Conservation (phyloP, 1,140 invertebrate genomes). For the Drosophila bocki region DNA sequence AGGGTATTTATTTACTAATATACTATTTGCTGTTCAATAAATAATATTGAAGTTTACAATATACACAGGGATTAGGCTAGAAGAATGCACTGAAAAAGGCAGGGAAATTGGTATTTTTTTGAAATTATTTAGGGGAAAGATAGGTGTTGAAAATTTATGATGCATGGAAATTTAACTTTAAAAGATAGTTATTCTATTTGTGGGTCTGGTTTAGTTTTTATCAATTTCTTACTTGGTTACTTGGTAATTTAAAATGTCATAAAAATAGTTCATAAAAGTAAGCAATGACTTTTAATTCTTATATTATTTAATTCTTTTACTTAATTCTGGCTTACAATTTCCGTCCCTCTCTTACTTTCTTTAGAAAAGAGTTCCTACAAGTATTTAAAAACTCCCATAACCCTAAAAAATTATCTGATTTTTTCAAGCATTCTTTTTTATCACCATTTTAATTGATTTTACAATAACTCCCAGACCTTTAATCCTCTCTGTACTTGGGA, state of each 20-base stretch:
- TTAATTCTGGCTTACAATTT: not conserved
- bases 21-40: not conserved
- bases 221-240: too few species aligned
- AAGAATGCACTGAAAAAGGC: not conserved
- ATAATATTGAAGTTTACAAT: not conserved
- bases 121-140: not conserved
- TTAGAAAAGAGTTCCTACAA: not conserved
- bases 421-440: not conserved
- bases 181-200: not conserved
- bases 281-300: not conserved
- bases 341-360: not conserved
- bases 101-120: not conserved
- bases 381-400: not conserved
- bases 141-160: not conserved
- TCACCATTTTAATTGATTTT: not conserved
- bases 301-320: not conserved
- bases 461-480: not conserved
- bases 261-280: not conserved
- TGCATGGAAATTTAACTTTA: not conserved
- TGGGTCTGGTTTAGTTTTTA: fast-evolving
- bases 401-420: not conserved
- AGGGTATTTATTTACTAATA: not conserved
- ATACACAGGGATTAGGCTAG: not conserved
- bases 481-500: not conserved
- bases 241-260: not conserved